Base-by-base conservation (phyloP, 2,888 invertebrate species). In the Callosobruchus maculatus region DNA sequence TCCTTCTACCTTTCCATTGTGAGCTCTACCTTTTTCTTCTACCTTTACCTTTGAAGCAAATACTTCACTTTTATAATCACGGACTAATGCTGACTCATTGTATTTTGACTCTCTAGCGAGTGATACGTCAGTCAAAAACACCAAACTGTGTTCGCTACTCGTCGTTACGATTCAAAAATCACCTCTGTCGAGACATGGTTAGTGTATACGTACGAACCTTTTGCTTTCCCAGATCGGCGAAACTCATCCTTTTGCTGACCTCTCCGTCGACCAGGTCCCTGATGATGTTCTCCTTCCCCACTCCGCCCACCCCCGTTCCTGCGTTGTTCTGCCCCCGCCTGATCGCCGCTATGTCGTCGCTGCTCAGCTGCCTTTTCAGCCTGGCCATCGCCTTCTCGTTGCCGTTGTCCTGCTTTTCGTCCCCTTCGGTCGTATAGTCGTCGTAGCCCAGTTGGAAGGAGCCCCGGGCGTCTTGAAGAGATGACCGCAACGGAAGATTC, bases 381-480 rank as follows among this genome's bases (percentile, higher is more conserved):
- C 76, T 87, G 5, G 49, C 49, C 49, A 49, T 49, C 73, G 88
- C 86, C 81, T 90, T 90, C 79, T 90, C 90, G 0, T 89, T 89
- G 82, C 91, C 91, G 70, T 90, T 89, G 83, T 90, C 89, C 82
- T 91, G 91, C 80, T 92, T 90, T 81, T 92, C 91, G 81, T 91
- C 91, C 9, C 49, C 4, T 18, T 49, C 49, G 49, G 71, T 71
- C 74, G 89, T 88, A 77, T 89, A 89, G 78, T 88, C 89, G 77
- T 90, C 92, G 74, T 93, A 93, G 83, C 92, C 91, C 81, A 93
- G 87, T 83, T 92, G 92, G 76, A 93, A 88, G 22, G 93, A 92
- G 78, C 93, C 92, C 77, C 92, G 89, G 70, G 93, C 93, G 87
- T 95, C 95, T 81, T 94, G 93, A 66, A 93, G 89, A 68, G 93